Percentiles rank a stretch among this genome's conserved stretches.
Evolutionary conservation across 1,140 invertebrate genomes (phyloP).

Genomic region (Drosophila pandora): DNA sequence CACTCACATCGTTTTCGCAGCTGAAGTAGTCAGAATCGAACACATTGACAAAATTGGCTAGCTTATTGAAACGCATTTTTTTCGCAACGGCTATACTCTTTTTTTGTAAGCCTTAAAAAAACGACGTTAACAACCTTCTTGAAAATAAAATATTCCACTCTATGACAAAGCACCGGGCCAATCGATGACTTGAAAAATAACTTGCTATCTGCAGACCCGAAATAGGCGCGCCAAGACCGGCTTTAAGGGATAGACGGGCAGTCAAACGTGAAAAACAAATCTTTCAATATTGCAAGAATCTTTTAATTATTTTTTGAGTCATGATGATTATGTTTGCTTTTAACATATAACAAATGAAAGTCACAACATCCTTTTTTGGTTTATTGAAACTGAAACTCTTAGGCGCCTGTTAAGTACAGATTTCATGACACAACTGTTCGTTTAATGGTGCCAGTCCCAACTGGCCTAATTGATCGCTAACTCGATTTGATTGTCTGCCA

Average conservation of each 20-base stretch:
- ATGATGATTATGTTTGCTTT: not conserved
- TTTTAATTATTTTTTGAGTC: constrained; percentile 34
- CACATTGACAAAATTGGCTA: not conserved
- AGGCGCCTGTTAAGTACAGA: constrained; percentile 21
- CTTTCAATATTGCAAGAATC: constrained; percentile 20
- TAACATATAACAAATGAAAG: too few relatives aligned
- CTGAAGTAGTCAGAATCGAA: constrained; percentile 1
- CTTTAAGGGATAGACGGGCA: constrained; percentile 7
- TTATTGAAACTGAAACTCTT: not conserved
- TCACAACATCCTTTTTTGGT: constrained; percentile 20
- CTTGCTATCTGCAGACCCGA: constrained; percentile 43
- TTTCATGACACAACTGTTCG: constrained; percentile 48
- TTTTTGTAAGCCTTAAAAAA: not conserved
- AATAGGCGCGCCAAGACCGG: constrained; percentile 8
- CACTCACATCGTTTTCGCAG: constrained; percentile 5
- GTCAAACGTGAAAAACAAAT: constrained; percentile 63
- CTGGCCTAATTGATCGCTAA: constrained; percentile 51
- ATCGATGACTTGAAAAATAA: constrained; percentile 62
- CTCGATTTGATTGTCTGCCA: constrained; percentile 57
- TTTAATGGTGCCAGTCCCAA: constrained; percentile 9
- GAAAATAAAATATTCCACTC: constrained; percentile 22
- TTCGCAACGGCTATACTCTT: constrained; percentile 1
- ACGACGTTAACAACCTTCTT: not conserved
- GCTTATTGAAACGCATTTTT: constrained; percentile 6
- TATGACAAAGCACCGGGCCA: constrained; percentile 45